phyloP scores from a whole-genome alignment of 2,113 vertebrate genomes.

The Cisticola juncidis region DNA sequence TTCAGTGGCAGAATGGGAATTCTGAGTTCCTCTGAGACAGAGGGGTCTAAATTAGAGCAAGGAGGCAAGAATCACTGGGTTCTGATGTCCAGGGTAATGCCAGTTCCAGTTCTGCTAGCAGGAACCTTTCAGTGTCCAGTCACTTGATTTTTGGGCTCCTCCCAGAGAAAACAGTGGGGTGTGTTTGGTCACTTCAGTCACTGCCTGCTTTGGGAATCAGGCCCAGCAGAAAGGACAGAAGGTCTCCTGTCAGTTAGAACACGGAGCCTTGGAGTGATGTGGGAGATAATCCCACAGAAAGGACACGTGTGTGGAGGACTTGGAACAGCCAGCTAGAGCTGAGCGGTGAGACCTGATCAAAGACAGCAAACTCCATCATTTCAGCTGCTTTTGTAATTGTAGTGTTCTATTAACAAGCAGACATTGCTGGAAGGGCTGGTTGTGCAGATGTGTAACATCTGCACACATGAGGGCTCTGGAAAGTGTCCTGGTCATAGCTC shows the following conservation, averaged over 20 bases:
- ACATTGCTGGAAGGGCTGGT: not conserved
- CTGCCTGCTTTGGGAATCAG: not conserved
- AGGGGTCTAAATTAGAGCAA: not conserved
- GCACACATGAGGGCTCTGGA: not conserved
- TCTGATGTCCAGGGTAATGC: not conserved
- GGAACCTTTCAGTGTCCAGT: not conserved
- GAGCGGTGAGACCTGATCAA: constrained; percentile 7
- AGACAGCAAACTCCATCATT: not conserved
- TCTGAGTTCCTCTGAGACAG: not conserved
- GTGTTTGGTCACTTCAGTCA: not conserved
- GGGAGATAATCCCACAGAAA: not conserved
- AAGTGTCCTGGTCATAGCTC: not conserved
- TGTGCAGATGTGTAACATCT: constrained; percentile 57
- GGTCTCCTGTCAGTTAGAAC: not conserved
- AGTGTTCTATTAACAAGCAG: not conserved
- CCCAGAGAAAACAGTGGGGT: not conserved
- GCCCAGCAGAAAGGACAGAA: not conserved
- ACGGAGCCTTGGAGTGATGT: not conserved
- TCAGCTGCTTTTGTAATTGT: not conserved
- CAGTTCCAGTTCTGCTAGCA: not conserved
- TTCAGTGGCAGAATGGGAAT: not conserved
- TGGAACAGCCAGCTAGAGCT: not conserved
- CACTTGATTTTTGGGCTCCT: not conserved
- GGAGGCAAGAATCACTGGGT: not conserved
- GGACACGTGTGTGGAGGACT: not conserved